Percentiles rank a stretch among this genome's conserved stretches.
Evolutionary conservation across 2,797 vertebrate genomes (phyloP).

Genomic region (Aldrovandia affinis): DNA sequence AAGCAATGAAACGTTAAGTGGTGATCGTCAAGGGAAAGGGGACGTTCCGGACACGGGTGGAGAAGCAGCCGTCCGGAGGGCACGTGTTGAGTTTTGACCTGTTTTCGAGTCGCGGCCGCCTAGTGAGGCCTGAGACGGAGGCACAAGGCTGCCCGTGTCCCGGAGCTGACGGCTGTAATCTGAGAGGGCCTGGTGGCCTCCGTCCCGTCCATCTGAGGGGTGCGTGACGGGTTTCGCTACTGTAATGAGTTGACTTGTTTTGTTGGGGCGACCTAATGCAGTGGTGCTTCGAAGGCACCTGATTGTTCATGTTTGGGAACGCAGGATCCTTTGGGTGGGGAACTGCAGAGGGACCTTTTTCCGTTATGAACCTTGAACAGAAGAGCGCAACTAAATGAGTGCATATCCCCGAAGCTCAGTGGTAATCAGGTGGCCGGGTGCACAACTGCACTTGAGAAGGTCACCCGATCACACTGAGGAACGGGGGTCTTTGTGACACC

Average conservation of each 20-base stretch:
- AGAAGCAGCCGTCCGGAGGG: not conserved
- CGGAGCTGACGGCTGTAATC: slow-evolving; percentile 12
- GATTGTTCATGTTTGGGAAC: too few species aligned
- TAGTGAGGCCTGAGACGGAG: not conserved
- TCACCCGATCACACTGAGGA: too few species aligned
- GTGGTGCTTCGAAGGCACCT: too few species aligned
- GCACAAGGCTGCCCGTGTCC: not conserved
- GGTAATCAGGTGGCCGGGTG: too few species aligned
- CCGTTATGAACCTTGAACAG: too few species aligned
- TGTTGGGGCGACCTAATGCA: not conserved
- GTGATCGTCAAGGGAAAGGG: not conserved
- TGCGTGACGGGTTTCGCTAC: not conserved
- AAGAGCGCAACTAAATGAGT: too few species aligned
- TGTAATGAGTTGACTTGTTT: slow-evolving; percentile 1
- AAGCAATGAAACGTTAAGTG: too few species aligned
- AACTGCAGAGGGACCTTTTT: too few species aligned
- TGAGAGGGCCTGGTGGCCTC: not conserved
- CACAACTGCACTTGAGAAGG: too few species aligned
- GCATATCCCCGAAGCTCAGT: too few species aligned
- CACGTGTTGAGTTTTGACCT: not conserved
- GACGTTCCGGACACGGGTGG: not conserved
- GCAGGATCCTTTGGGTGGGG: too few species aligned
- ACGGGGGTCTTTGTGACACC: too few species aligned
- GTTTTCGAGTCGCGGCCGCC: not conserved
- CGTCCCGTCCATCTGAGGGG: not conserved